Evolutionary conservation across 2,113 vertebrate genomes (phyloP).

Genomic region (Silurus meridionalis): DNA sequence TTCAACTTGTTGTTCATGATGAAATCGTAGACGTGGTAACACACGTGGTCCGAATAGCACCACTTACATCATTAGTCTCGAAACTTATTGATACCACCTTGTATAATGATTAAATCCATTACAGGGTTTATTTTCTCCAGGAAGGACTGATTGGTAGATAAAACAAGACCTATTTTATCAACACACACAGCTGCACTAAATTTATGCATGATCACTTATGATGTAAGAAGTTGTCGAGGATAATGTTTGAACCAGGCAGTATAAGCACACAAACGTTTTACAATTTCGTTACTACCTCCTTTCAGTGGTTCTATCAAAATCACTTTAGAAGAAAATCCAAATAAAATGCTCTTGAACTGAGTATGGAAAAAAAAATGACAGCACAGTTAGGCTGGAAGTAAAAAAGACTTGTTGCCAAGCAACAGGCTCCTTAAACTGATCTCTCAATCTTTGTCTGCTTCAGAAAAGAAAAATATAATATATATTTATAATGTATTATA

Average conservation of each 20-base stretch:
- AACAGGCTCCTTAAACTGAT: conserved; percentile 68
- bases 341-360: conserved; percentile 49
- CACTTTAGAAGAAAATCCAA: conserved; percentile 48
- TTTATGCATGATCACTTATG: background rate
- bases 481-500: background rate
- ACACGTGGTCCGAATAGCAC: too few relatives aligned
- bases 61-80: too few relatives aligned
- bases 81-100: too few relatives aligned
- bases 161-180: too few relatives aligned
- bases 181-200: background rate
- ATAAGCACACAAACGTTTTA: background rate
- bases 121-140: too few relatives aligned
- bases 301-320: conserved; percentile 10
- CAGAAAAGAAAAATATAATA: background rate
- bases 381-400: conserved; percentile 67
- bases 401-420: conserved; percentile 74
- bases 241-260: background rate
- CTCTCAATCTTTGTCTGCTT: conserved; percentile 58
- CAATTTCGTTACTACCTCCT: background rate
- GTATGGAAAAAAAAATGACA: conserved; percentile 65
- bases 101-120: too few relatives aligned
- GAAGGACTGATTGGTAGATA: too few relatives aligned
- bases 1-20: too few relatives aligned
- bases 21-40: too few relatives aligned
- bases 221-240: background rate